These are phyloP conservation scores for Pteruthius melanotis DNA, from an alignment of 2,113 vertebrate genomes.

Conservation along the genomic window DNA sequence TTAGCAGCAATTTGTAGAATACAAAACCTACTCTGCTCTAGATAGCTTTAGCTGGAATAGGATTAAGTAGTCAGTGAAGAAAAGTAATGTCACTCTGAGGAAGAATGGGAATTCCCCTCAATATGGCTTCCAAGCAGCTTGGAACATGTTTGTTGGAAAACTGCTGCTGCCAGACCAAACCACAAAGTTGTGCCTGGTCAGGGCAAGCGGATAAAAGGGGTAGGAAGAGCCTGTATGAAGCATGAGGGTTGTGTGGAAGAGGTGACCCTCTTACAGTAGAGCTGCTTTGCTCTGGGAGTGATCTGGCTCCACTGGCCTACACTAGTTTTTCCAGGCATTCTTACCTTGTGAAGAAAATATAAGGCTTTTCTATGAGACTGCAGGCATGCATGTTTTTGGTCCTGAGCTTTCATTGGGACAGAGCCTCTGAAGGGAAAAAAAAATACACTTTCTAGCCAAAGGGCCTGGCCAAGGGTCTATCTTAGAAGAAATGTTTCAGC, in stretches of 20 bases:
- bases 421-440: not conserved
- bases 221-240: not conserved
- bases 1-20: not conserved
- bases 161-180: not conserved
- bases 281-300: fast-evolving
- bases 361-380: not conserved
- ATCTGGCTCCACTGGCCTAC: not conserved
- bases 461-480: not conserved
- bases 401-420: not conserved
- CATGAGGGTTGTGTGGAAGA: fast-evolving
- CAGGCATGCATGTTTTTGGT: not conserved
- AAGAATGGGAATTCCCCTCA: not conserved
- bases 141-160: not conserved
- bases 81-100: not conserved
- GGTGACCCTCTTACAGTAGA: not conserved
- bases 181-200: not conserved
- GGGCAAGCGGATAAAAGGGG: not conserved
- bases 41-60: not conserved
- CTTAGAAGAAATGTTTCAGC: not conserved
- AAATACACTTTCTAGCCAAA: too few relatives aligned
- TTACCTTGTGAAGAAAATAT: not conserved
- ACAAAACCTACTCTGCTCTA: not conserved
- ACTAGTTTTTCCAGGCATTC: not conserved
- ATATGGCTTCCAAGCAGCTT: not conserved
- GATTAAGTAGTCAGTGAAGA: not conserved